phyloP scores from a whole-genome alignment of 2,888 invertebrate species.

The Pollenia amentaria region DNA sequence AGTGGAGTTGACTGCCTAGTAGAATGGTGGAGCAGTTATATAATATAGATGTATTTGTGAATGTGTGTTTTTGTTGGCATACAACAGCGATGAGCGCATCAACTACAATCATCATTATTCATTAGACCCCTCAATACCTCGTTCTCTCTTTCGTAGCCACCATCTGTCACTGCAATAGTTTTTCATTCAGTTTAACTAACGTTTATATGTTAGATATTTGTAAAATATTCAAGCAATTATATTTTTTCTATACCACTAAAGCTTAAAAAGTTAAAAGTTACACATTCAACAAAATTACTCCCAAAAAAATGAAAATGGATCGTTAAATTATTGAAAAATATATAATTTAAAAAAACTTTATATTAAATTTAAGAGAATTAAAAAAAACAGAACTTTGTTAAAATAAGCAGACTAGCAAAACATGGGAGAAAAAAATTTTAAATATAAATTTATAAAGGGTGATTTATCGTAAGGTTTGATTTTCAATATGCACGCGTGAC shows the following conservation, averaged over 20 bases:
- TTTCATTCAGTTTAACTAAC: slow-evolving; percentile 4
- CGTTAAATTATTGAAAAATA: not conserved
- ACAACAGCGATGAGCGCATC: slow-evolving; percentile 82
- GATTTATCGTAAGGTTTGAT: too few species aligned
- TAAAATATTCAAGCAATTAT: not conserved
- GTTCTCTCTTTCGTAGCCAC: not conserved
- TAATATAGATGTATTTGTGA: not conserved
- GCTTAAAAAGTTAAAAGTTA: not conserved
- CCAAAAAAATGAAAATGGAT: slow-evolving; percentile 5
- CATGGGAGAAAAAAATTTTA: not conserved
- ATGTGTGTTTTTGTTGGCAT: slow-evolving; percentile 74
- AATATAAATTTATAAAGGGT: not conserved
- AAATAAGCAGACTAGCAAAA: too few species aligned
- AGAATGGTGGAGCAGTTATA: slow-evolving; percentile 26
- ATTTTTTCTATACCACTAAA: not conserved
- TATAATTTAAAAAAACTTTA: not conserved
- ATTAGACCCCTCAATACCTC: not conserved
- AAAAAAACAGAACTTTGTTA: not conserved
- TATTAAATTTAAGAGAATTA: not conserved
- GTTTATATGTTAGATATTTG: not conserved
- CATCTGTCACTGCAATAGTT: too few species aligned
- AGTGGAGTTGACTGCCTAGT: slow-evolving; percentile 15
- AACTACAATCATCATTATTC: slow-evolving; percentile 59
- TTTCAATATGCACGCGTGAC: too few species aligned
- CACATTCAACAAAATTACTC: slow-evolving; percentile 1